Base-by-base conservation (phyloP, 2,113 vertebrate genomes). In the Malaclemys terrapin region DNA sequence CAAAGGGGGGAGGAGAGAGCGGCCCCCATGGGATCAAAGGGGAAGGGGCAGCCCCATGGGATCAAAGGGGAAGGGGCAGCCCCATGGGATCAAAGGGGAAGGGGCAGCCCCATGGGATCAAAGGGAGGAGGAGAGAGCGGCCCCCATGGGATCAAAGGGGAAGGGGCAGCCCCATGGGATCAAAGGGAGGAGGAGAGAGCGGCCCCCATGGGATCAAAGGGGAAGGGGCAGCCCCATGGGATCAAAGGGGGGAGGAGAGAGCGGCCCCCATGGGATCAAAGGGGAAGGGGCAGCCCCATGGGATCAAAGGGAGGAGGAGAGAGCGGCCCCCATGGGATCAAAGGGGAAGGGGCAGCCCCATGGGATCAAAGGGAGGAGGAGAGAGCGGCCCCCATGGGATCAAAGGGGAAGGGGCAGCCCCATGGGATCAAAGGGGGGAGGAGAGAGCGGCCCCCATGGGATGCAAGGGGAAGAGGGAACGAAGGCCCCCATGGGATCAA, bases 61-160 rank as follows among this genome's bases (percentile, higher is more conserved):
- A 11, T 79, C 25, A 11, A 47, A 47, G 42, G 42, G 20, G 20
- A n/a, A n/a, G n/a, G n/a, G n/a, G n/a, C n/a, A n/a, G n/a, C n/a
- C n/a, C n/a, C n/a, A n/a, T 35, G 62, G 31, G 31, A 35, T 17
- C 14, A 4, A 35, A 65, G 31, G 13, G 31, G 6, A 13, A 35
- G 31, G 72, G 5, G 31, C 16, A 16, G 59, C 62, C 62, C 31
- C 12, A 62, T 29, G 57, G 57, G 5, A 31, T 29, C 11, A 62
- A 13, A 62, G 27, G 57, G 22, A 4, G 57, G 10, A 29, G 2
- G 24, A 22, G 35, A n/a, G 19, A 7, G 8, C 3, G 0, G 24
- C 54, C 54, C 2, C n/a, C n/a, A n/a, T n/a, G n/a, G n/a, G n/a
- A n/a, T n/a, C n/a, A n/a, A n/a, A n/a, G n/a, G n/a, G n/a, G n/a